Percentiles rank a stretch among this genome's conserved stretches.
Evolutionary conservation across 2,113 vertebrate genomes (phyloP).

Genomic region (Catagonus wagneri): DNA sequence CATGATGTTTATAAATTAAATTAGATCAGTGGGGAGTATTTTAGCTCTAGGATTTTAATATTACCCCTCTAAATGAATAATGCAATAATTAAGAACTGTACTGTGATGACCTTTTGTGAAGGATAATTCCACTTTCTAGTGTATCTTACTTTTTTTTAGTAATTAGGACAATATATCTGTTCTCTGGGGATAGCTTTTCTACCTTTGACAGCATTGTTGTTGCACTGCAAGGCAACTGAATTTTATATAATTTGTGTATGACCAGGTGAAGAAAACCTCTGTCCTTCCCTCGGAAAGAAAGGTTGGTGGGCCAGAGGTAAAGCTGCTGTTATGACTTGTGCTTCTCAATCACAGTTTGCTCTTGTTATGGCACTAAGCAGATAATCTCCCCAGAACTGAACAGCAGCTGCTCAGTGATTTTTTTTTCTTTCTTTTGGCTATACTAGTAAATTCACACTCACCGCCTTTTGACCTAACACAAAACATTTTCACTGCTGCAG

Average conservation of each 20-base stretch:
- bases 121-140: conserved; percentile 52
- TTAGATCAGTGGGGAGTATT: not conserved
- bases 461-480: conserved; percentile 78
- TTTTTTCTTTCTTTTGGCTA: conserved; percentile 84
- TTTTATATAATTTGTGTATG: conserved; percentile 88
- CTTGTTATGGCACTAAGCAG: conserved; percentile 86
- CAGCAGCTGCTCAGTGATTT: conserved; percentile 86
- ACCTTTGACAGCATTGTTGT: conserved; percentile 73
- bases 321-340: conserved; percentile 85
- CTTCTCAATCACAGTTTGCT: conserved; percentile 86
- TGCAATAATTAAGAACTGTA: conserved; percentile 28
- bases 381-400: conserved; percentile 72
- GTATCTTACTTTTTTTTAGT: conserved; percentile 54
- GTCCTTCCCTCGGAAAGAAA: conserved; percentile 89
- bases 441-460: conserved; percentile 81
- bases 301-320: conserved; percentile 93
- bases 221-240: conserved; percentile 84
- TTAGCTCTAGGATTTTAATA: not conserved
- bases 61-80: conserved; percentile 6
- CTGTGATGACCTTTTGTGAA: conserved; percentile 30
- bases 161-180: conserved; percentile 40
- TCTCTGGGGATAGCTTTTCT: conserved; percentile 72
- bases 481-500: conserved; percentile 85
- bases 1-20: conserved; percentile 52
- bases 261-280: conserved; percentile 92